These are phyloP conservation scores for Notolabrus celidotus DNA, from an alignment of 2,797 vertebrate species.

Conservation along the genomic window DNA sequence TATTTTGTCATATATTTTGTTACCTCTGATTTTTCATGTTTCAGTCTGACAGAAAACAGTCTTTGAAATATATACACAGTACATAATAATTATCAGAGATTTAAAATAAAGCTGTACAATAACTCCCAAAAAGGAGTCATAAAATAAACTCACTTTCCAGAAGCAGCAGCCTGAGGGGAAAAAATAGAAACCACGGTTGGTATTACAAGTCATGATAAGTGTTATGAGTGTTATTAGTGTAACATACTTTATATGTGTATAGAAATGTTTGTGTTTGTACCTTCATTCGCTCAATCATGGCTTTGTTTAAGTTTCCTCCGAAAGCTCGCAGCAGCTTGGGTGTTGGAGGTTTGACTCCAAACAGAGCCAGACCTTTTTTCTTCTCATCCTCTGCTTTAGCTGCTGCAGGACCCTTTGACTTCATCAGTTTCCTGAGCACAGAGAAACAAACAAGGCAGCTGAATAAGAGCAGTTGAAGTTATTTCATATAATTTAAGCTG, in stretches of 20 bases:
- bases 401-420: constrained; percentile 81
- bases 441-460: neutral
- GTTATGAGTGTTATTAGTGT: no score
- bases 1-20: no score
- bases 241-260: no score
- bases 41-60: no score
- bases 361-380: constrained; percentile 82
- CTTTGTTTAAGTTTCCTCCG: constrained; percentile 57
- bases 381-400: constrained; percentile 77
- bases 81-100: no score
- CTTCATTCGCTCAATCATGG: constrained; percentile 35
- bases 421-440: constrained; percentile 81
- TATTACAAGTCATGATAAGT: neutral
- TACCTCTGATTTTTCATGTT: no score
- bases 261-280: no score
- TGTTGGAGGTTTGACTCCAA: constrained; percentile 77
- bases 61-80: no score
- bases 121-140: constrained; percentile 68
- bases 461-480: no score
- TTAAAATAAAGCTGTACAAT: constrained; percentile 4
- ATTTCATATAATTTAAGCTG: no score
- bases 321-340: constrained; percentile 82
- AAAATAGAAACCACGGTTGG: neutral
- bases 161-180: constrained; percentile 19
- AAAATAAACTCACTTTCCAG: constrained; percentile 25